Evolutionary conservation across 2,113 vertebrate genomes (phyloP).

Genomic region (Catharus minimus): DNA sequence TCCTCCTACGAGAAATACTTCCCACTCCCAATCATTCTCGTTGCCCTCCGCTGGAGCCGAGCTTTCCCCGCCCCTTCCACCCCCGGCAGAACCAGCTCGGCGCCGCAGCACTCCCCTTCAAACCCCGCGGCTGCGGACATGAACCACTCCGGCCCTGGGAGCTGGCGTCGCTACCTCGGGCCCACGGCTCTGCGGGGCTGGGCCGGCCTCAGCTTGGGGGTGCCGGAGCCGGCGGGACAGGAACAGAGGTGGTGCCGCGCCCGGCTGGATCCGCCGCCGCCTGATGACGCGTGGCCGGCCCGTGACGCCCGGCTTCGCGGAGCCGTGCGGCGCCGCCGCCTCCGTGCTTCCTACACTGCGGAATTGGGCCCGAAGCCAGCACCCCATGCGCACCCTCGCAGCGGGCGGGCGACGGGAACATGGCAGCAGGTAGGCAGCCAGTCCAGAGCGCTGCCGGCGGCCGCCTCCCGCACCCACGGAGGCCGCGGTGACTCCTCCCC

Average conservation of each 20-base stretch:
- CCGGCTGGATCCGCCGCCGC: not conserved
- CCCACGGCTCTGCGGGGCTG: too few species aligned
- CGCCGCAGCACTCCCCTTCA: accelerated
- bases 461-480: not conserved
- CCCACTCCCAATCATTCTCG: too few species aligned
- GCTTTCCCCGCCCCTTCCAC: too few species aligned
- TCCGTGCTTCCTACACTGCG: not conserved
- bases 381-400: too few species aligned
- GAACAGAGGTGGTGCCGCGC: not conserved
- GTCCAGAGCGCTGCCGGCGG: not conserved
- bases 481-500: not conserved
- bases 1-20: not conserved
- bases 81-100: not conserved
- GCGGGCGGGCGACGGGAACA: not conserved
- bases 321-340: not conserved
- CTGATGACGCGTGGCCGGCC: not conserved
- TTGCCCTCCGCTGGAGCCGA: not conserved
- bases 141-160: not conserved
- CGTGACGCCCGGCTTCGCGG: not conserved
- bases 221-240: not conserved
- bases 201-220: not conserved
- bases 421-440: not conserved
- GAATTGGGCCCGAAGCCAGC: accelerated
- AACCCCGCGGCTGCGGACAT: not conserved
- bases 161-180: not conserved